Evolutionary conservation across 2,888 invertebrate genomes (phyloP), one percentile per base, ranked within the genome.

Genomic region (Aleiodes alternator): DNA sequence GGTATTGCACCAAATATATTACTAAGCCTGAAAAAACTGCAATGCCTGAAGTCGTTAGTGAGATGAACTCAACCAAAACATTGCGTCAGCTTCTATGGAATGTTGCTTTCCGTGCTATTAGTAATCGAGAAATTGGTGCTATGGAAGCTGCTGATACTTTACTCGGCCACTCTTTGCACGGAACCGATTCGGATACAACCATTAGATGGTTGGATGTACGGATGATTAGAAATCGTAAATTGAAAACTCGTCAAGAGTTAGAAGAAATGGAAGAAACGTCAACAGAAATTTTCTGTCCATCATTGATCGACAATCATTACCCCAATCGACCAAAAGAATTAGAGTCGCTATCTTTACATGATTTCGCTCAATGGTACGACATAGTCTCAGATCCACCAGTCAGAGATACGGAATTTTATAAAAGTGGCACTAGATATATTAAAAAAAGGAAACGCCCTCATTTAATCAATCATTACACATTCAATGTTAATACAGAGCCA

Each of bases 1-100:
- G 78, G 55, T 85, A 84, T 53, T 31, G 82, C 7, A 85, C 83
- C 9, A 86, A 85, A 75, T 85, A 85, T 73, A 76, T 77, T 1
- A 80, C 83, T 1, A 85, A 86, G 80, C 50, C 74, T 12, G 85
- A 84, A 76, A 86, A 84, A 76, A 79, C 74, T 64, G 79, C 81
- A 71, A 69, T 53, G 6, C 55, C 50, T n/a, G 80, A 81, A 53
- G 64, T 73, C 11, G 83, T 82, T 73, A 73, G 82, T 16, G n/a
- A n/a, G n/a, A 72, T 86, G 12, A 82, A 82, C 76, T 83, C 83
- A 48, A 82, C 80, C 34, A 85, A 85, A 79, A 61, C 80, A 34
- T 34, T 85, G 0, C 61, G 69, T 69, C 82, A 82, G 71, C 72
- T 79, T 4, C 80, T 84, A 29, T 83, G 77, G 81, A 84, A 82